Evolutionary conservation across 92 coral and sea anemone species (phyloP), one percentile per base, ranked within the genome.

Genomic region (Epizoanthus fatuus): DNA sequence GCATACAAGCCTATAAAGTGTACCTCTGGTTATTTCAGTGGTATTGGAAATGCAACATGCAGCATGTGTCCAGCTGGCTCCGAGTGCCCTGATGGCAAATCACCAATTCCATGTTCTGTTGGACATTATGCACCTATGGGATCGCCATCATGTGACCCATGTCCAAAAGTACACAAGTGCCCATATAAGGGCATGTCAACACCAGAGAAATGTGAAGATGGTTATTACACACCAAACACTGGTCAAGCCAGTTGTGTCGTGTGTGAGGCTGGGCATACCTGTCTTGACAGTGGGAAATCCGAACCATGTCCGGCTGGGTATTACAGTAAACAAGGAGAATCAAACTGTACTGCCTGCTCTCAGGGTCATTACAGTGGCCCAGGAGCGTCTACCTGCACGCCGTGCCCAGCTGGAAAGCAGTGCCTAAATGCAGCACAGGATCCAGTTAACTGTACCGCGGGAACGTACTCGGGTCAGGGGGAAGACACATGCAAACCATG

Each of bases 351-450:
- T 14, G 66, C 94, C 0, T 97, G 99, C 72, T 75, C 82, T 0
- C 54, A 65, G 32, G 99, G 99, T 4, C 74, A 82, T 75, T 95
- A 97, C 83, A 97, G 99, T 69, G 17, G 54, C 17, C 84, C 70
- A 39, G 96, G 98, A 0, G 92, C 99, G 29, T 81, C 99, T 15
- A 90, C 72, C 7, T 97, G 99, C 80, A 76, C 83, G 45, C 94
- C 90, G 1, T 97, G 99, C 60, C 99, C 99, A 4, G 99, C 95
- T 4, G 99, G 99, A 22, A 91, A 93, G 65, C 93, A 97, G 90
- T 97, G 99, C 74, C 52, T 93, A 14, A 93, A 91, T 62, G 88
- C 97, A 5, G 92, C 92, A 22, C 91, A 80, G 29, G 90, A 87
- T 4, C 99, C 99, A 29, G 97, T 97, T 9, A 95, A 91, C 72